These are phyloP conservation scores for Sterna hirundo DNA, from an alignment of 2,113 vertebrate species.

Conservation along the genomic window DNA sequence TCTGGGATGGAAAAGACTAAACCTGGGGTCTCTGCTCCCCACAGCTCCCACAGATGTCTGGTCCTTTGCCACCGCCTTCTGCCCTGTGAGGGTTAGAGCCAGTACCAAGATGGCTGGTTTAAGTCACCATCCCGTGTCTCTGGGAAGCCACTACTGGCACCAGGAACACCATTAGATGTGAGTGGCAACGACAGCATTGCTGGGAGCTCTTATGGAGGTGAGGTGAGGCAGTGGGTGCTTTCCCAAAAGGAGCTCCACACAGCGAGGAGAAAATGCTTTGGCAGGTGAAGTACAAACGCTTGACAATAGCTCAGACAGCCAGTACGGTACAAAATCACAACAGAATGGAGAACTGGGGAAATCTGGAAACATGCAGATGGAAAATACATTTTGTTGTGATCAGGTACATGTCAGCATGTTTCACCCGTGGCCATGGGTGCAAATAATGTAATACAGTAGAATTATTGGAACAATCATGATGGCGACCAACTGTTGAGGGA, in stretches of 20 bases:
- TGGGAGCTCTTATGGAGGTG: background rate
- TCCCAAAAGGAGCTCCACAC: background rate
- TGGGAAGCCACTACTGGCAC: background rate
- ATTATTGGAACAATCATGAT: background rate
- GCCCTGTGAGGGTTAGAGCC: background rate
- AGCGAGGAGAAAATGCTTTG: background rate
- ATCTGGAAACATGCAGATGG: background rate
- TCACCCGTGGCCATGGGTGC: background rate
- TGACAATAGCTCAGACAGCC: background rate
- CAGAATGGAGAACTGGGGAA: background rate
- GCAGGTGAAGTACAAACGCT: background rate
- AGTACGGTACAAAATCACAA: background rate
- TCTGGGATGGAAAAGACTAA: background rate
- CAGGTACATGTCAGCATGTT: background rate
- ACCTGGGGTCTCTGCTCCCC: background rate
- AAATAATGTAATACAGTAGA: background rate
- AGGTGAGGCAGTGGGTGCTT: background rate
- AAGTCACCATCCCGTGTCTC: background rate
- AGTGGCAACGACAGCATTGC: accelerated
- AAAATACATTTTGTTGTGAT: background rate
- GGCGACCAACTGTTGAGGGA: background rate
- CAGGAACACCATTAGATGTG: background rate
- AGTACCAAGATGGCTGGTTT: background rate
- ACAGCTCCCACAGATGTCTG: background rate
- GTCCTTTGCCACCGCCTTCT: background rate